A percentile compares a stretch with the other conserved stretches of the same genome.
Evolutionary conservation across 2,797 vertebrate genomes (phyloP).

Genomic region (Jordanella pulchra): DNA sequence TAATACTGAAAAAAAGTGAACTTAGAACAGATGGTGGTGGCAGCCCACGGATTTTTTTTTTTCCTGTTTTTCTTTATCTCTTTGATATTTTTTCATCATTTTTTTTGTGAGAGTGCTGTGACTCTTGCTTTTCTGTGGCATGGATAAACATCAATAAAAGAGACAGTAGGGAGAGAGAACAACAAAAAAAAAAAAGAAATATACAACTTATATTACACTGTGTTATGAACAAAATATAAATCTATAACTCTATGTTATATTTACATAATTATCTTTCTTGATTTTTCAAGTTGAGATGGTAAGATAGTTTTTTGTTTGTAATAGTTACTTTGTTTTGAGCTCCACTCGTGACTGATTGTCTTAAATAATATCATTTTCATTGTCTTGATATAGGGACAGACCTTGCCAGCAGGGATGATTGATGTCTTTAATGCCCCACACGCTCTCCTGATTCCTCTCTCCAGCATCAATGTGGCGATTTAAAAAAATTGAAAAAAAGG

Average conservation of each 20-base stretch:
- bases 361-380: slow-evolving; percentile 82
- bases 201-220: slow-evolving; percentile 99
- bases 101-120: slow-evolving; percentile 87
- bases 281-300: slow-evolving; percentile 99
- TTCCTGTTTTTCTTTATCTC: slow-evolving; percentile 76
- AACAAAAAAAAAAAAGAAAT: slow-evolving; percentile 88
- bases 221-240: slow-evolving; percentile 99
- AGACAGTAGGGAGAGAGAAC: slow-evolving; percentile 80
- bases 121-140: slow-evolving; percentile 96
- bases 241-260: slow-evolving; percentile 99
- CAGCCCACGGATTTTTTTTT: slow-evolving; percentile 88
- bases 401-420: slow-evolving; percentile 78
- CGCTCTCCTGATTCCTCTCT: slow-evolving; percentile 49
- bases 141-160: slow-evolving; percentile 99
- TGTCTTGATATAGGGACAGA: slow-evolving; percentile 72
- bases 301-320: slow-evolving; percentile 80
- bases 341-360: slow-evolving; percentile 99
- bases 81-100: slow-evolving; percentile 81
- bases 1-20: slow-evolving; percentile 99
- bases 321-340: slow-evolving; percentile 94
- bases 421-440: slow-evolving; percentile 64
- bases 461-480: slow-evolving; percentile 60
- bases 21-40: slow-evolving; percentile 92
- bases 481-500: slow-evolving; percentile 56
- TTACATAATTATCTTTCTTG: slow-evolving; percentile 99